Percentiles rank a stretch among this genome's conserved stretches.
These are phyloP conservation scores for Protophormia terraenovae DNA, from an alignment of 2,888 invertebrate species.

Conservation along the genomic window DNA sequence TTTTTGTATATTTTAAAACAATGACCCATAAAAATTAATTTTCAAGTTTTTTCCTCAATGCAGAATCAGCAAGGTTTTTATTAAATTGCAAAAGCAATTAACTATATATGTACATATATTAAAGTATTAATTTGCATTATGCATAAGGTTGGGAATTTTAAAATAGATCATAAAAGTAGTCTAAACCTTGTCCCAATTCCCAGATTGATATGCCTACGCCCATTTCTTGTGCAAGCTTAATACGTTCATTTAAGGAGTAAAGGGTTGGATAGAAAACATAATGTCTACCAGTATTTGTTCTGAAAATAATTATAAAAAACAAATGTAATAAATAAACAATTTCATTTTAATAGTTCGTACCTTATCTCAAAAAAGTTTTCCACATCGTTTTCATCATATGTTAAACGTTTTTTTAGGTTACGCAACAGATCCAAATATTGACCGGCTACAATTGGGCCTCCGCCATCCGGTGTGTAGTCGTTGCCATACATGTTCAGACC, in stretches of 20 bases:
- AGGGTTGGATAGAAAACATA: conserved; percentile 94
- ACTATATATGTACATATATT: neutral
- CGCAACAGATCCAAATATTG: conserved; percentile 90
- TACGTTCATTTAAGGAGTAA: conserved; percentile 90
- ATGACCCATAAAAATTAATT: too few relatives aligned
- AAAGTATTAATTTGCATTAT: too few relatives aligned
- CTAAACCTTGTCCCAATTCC: conserved; percentile 97
- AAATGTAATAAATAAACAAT: conserved; percentile 49
- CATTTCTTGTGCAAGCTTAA: conserved; percentile 89
- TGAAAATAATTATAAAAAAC: conserved; percentile 77
- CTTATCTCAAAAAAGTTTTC: conserved; percentile 94
- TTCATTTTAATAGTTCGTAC: conserved; percentile 82
- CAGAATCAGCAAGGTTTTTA: neutral
- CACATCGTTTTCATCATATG: conserved; percentile 88
- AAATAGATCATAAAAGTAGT: conserved; percentile 95
- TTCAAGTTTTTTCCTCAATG: too few relatives aligned
- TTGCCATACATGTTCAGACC: conserved; percentile 97
- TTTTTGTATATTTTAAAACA: too few relatives aligned
- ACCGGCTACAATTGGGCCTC: conserved; percentile 90
- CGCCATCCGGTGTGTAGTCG: conserved; percentile 91
- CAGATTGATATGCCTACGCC: conserved; percentile 94
- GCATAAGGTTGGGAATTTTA: too few relatives aligned
- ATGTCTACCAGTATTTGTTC: conserved; percentile 86
- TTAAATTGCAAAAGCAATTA: neutral
- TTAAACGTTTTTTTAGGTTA: conserved; percentile 88